phyloP scores from a whole-genome alignment of 2,797 vertebrate species.

The Pseudochirops cupreus region DNA sequence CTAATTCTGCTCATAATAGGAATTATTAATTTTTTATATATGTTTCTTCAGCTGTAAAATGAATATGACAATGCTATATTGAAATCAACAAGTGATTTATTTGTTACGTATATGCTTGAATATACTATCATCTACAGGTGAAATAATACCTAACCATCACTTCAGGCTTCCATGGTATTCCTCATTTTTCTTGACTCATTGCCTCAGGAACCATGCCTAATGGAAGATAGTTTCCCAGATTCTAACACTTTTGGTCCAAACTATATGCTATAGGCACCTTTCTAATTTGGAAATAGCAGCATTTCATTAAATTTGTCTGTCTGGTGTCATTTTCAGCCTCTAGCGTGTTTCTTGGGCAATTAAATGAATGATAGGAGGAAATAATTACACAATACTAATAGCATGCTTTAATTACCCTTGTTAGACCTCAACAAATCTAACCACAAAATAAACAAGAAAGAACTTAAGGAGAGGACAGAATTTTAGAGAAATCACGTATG shows the following conservation, averaged over 20 bases:
- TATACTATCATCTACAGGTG: fast-evolving
- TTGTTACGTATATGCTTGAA: neutral
- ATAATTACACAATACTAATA: neutral
- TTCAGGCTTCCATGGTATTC: fast-evolving
- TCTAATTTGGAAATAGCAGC: neutral
- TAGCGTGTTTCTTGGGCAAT: neutral
- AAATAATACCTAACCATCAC: neutral
- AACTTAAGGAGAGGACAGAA: neutral
- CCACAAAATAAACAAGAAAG: neutral
- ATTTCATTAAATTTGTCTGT: neutral
- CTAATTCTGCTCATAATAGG: neutral
- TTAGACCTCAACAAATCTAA: too few species aligned
- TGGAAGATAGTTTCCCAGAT: neutral
- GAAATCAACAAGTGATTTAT: neutral
- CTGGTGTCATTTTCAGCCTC: neutral
- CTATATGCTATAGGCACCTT: neutral
- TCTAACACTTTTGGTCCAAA: neutral
- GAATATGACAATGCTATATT: neutral
- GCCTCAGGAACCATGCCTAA: too few species aligned
- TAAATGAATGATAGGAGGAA: neutral
- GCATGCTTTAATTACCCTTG: too few species aligned
- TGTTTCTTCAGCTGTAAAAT: too few species aligned
- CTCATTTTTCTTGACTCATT: fast-evolving
- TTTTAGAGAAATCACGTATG: neutral
- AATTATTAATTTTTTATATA: neutral